Conservation (phyloP, 2,113 vertebrate species). For the Nothobranchius furzeri region DNA sequence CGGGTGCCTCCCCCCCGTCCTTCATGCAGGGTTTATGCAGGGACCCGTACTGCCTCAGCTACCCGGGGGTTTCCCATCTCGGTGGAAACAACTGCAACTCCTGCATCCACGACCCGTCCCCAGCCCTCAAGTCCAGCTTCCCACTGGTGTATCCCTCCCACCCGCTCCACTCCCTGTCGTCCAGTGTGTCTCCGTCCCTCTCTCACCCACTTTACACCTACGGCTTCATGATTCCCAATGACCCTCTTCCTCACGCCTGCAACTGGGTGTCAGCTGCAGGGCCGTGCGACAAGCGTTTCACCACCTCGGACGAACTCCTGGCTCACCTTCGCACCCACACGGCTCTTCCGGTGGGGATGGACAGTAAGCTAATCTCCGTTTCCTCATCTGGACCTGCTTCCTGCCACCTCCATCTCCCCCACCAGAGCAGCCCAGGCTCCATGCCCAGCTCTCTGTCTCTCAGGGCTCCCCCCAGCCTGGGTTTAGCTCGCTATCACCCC, state of each 20-base stretch:
- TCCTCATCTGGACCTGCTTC: conserved; percentile 81
- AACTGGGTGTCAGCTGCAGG: conserved; percentile 97
- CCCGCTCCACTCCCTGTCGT: conserved; percentile 89
- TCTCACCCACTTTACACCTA: conserved; percentile 94
- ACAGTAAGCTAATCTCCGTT: conserved; percentile 88
- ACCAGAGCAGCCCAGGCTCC: conserved; percentile 83
- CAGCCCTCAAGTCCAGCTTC: conserved; percentile 87
- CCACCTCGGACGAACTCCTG: conserved; percentile 93
- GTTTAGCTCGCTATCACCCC: conserved; percentile 93
- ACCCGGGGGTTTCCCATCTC: conserved; percentile 89
- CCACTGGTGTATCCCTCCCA: conserved; percentile 92
- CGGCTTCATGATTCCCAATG: conserved; percentile 96
- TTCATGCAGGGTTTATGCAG: conserved; percentile 97
- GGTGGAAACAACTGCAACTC: conserved; percentile 90
- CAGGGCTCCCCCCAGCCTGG: conserved; percentile 90
- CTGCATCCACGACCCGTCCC: conserved; percentile 88
- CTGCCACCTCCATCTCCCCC: conserved; percentile 92
- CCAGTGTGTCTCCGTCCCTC: conserved; percentile 84
- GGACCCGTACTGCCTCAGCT: conserved; percentile 96
- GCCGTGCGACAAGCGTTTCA: conserved; percentile 95
- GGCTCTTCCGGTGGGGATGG: conserved; percentile 84
- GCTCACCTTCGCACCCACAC: conserved; percentile 95
- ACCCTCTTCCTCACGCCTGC: conserved; percentile 92
- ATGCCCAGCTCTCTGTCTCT: conserved; percentile 88
- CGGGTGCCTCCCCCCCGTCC: conserved; percentile 91